phyloP scores from a whole-genome alignment of 2,797 vertebrate species.

The Anguilla marmorata region DNA sequence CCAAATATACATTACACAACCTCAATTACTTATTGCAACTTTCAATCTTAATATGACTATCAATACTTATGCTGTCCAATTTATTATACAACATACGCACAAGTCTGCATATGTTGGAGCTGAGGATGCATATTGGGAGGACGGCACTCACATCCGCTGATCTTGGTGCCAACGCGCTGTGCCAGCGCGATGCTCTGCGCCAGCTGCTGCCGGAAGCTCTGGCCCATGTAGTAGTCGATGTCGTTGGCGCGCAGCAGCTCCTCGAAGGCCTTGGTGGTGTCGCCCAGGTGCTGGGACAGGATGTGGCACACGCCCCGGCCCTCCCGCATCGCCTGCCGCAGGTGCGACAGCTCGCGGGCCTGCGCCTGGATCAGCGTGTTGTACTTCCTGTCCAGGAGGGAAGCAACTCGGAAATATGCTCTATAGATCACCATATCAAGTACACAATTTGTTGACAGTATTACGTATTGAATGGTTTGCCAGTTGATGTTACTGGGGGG shows the following conservation, averaged over 20 bases:
- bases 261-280: slow-evolving; percentile 89
- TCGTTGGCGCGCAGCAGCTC: slow-evolving; percentile 90
- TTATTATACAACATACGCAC: too few relatives aligned
- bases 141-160: slow-evolving; percentile 77
- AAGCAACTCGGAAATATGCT: neutral
- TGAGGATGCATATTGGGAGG: neutral
- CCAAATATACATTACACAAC: too few relatives aligned
- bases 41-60: too few relatives aligned
- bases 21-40: too few relatives aligned
- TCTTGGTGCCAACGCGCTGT: slow-evolving; percentile 79
- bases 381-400: slow-evolving; percentile 79
- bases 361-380: slow-evolving; percentile 93
- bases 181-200: slow-evolving; percentile 81
- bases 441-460: too few relatives aligned
- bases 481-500: too few relatives aligned
- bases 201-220: slow-evolving; percentile 90
- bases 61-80: too few relatives aligned
- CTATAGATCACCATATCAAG: neutral
- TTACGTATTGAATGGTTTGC: too few relatives aligned
- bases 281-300: slow-evolving; percentile 83
- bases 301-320: slow-evolving; percentile 81
- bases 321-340: slow-evolving; percentile 88
- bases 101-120: neutral
- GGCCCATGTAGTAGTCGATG: slow-evolving; percentile 94
- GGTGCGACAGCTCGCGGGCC: slow-evolving; percentile 90